Percentiles rank a stretch among this genome's conserved stretches.
These are phyloP conservation scores for Malurus alboscapulatus DNA, from an alignment of 2,113 vertebrate species.

Conservation along the genomic window DNA sequence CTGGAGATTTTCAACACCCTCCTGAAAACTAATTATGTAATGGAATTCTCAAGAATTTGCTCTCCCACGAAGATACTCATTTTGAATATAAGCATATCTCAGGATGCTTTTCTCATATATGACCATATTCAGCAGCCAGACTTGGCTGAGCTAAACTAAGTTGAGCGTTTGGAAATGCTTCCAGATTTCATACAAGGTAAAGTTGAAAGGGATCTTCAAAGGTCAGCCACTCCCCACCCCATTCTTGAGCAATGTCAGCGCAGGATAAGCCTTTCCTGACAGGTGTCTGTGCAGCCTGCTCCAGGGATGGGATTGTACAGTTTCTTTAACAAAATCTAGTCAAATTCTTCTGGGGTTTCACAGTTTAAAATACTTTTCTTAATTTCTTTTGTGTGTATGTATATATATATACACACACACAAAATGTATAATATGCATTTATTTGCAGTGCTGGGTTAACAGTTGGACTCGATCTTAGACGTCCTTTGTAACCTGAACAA, in stretches of 20 bases:
- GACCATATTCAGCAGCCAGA: background rate
- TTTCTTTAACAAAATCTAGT: background rate
- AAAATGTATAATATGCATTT: too few species aligned
- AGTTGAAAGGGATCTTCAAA: background rate
- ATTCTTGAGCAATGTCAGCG: background rate
- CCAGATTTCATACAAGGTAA: background rate
- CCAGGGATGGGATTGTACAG: background rate
- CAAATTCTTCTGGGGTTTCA: background rate
- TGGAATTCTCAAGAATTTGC: slow-evolving; percentile 7
- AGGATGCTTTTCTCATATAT: background rate
- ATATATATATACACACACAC: background rate
- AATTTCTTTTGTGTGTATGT: background rate
- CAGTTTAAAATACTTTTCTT: background rate
- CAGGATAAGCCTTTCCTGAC: background rate
- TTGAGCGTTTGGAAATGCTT: background rate
- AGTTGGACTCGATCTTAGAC: background rate
- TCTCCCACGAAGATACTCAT: background rate
- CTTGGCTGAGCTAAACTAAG: background rate
- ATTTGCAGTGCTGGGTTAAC: background rate
- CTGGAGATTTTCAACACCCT: slow-evolving; percentile 36
- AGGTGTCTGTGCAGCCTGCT: background rate
- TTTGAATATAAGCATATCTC: background rate
- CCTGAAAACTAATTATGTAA: slow-evolving; percentile 22
- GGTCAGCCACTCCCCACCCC: background rate
- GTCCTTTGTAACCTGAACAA: background rate